Percentiles rank a stretch among this genome's conserved stretches.
phyloP scores from a whole-genome alignment of 2,888 invertebrate genomes.

The Eucera pruinosa region DNA sequence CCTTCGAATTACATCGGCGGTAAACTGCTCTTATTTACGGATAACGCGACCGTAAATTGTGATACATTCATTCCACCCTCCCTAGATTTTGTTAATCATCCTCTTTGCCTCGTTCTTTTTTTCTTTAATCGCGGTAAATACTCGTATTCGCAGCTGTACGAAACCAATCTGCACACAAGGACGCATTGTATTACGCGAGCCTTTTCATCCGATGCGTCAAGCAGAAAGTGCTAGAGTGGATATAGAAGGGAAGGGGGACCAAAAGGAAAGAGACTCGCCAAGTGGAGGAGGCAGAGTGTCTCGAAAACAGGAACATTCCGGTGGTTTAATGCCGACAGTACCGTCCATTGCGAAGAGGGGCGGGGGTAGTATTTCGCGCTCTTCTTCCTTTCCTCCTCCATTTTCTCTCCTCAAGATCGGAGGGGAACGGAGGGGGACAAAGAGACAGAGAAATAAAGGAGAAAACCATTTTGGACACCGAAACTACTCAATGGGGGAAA shows the following conservation, averaged over 20 bases:
- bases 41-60: constrained; percentile 29
- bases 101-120: constrained; percentile 8
- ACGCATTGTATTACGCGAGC: constrained; percentile 37
- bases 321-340: constrained; percentile 72
- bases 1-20: too few relatives aligned
- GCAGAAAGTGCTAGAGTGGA: constrained; percentile 20
- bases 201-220: constrained; percentile 29
- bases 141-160: constrained; percentile 27
- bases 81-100: constrained; percentile 31
- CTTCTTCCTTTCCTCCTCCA: constrained; percentile 38
- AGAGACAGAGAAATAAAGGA: constrained; percentile 41
- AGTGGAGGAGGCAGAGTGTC: constrained; percentile 61
- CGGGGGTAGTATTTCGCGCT: constrained; percentile 26
- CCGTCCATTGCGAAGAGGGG: constrained; percentile 43
- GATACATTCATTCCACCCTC: neutral
- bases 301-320: constrained; percentile 74
- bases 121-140: constrained; percentile 27
- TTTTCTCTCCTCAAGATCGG: constrained; percentile 36
- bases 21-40: neutral
- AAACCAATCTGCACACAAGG: constrained; percentile 48
- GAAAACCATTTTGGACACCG: constrained; percentile 31
- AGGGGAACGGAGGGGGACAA: constrained; percentile 18
- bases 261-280: constrained; percentile 34
- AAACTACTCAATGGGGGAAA: constrained; percentile 31
- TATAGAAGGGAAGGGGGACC: constrained; percentile 2